Conservation (phyloP, 2,888 invertebrate species). For the Cataglyphis rosenhaueri region DNA sequence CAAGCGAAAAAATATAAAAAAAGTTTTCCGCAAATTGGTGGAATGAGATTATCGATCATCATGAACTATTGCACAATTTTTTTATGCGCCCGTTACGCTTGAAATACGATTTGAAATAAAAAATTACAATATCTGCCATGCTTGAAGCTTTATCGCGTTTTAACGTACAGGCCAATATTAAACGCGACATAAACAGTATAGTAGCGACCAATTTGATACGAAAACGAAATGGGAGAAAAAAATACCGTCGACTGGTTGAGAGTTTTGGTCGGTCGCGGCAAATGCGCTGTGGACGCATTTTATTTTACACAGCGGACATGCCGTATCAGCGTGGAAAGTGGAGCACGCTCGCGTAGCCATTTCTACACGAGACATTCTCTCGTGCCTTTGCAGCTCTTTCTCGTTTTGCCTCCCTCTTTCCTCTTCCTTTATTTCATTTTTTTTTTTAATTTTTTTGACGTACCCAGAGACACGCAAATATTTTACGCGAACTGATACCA, state of each 20-base stretch:
- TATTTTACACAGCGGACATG: conserved; percentile 72
- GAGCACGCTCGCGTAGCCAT: conserved; percentile 60
- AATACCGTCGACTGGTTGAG: conserved; percentile 42
- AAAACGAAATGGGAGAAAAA: conserved; percentile 64
- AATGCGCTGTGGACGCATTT: conserved; percentile 61
- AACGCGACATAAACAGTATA: conserved; percentile 72
- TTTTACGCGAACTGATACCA: conserved; percentile 66
- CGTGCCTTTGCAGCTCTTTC: conserved; percentile 46
- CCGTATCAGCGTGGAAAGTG: conserved; percentile 73
- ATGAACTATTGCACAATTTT: background rate
- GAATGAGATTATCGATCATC: conserved; percentile 38
- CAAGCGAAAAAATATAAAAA: conserved; percentile 19
- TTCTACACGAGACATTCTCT: conserved; percentile 64
- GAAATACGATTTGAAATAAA: conserved; percentile 29
- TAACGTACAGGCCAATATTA: conserved; percentile 72
- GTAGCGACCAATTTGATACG: conserved; percentile 68
- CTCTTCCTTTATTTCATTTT: conserved; percentile 28
- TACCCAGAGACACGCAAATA: conserved; percentile 62
- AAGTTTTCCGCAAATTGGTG: background rate
- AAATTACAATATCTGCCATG: conserved; percentile 60
- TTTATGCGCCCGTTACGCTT: conserved; percentile 20
- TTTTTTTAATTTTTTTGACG: conserved; percentile 38
- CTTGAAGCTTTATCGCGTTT: conserved; percentile 69
- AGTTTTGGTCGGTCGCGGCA: conserved; percentile 60
- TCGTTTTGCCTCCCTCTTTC: conserved; percentile 17